A percentile compares a stretch with the other conserved stretches of the same genome.
Conservation (phyloP, 2,888 invertebrate genomes). For the Chromoteleia sp. region DNA sequence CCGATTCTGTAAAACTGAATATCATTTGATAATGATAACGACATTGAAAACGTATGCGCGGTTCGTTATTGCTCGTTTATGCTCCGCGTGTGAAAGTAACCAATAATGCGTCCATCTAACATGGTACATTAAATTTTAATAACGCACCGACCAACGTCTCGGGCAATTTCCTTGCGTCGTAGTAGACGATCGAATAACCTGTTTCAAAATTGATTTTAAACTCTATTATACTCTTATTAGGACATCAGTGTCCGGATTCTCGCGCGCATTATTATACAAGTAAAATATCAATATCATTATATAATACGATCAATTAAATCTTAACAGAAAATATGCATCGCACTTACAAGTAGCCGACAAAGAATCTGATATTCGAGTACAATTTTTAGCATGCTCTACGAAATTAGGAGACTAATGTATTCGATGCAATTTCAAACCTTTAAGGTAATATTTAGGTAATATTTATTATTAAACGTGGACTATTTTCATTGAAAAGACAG, state of each 20-base stretch:
- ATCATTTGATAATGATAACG: slow-evolving; percentile 26
- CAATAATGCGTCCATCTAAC: slow-evolving; percentile 35
- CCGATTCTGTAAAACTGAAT: too few relatives aligned
- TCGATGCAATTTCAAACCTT: too few relatives aligned
- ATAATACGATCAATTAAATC: slow-evolving; percentile 37
- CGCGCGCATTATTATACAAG: slow-evolving; percentile 15
- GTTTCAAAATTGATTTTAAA: slow-evolving; percentile 52
- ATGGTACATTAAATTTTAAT: slow-evolving; percentile 46
- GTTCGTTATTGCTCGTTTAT: slow-evolving; percentile 24
- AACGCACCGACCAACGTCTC: slow-evolving; percentile 33
- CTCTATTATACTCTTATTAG: slow-evolving; percentile 53
- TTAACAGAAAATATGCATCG: neutral
- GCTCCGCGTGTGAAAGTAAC: slow-evolving; percentile 14
- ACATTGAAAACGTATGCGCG: slow-evolving; percentile 20
- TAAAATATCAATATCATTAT: slow-evolving; percentile 31
- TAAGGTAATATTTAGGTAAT: too few relatives aligned
- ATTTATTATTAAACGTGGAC: too few relatives aligned
- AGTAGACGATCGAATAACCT: slow-evolving; percentile 50
- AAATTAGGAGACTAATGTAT: too few relatives aligned
- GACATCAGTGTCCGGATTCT: slow-evolving; percentile 22
- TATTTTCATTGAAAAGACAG: too few relatives aligned
- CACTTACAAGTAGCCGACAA: neutral
- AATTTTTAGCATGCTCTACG: too few relatives aligned
- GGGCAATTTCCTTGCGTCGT: slow-evolving; percentile 40
- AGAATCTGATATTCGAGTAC: too few relatives aligned